Percentiles rank a stretch among this genome's conserved stretches.
Evolutionary conservation across 1,140 invertebrate genomes (phyloP).

Genomic region (Saxidomus purpurata): DNA sequence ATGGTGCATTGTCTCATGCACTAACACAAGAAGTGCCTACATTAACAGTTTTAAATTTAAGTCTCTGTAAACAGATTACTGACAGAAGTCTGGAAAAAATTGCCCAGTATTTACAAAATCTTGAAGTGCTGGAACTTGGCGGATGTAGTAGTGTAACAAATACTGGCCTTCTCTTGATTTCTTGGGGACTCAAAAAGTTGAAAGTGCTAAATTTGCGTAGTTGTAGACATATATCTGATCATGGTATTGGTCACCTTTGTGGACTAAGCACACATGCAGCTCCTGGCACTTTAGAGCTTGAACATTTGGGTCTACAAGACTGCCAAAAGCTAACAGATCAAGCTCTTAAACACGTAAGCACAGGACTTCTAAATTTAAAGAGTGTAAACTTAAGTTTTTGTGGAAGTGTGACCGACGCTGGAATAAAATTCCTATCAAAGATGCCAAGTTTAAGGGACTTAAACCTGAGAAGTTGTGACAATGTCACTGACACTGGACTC

Average conservation of each 20-base stretch:
- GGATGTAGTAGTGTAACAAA: conserved; percentile 97
- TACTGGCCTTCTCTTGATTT: conserved; percentile 93
- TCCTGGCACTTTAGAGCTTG: conserved; percentile 89
- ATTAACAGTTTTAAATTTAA: conserved; percentile 94
- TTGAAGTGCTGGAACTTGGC: conserved; percentile 95
- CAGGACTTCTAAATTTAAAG: conserved; percentile 92
- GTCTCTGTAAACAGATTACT: conserved; percentile 97
- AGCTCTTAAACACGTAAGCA: conserved; percentile 93
- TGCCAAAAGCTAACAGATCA: conserved; percentile 97
- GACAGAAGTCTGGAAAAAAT: conserved; percentile 94
- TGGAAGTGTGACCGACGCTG: conserved; percentile 96
- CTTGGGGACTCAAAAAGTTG: conserved; percentile 94
- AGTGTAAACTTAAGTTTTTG: conserved; percentile 97
- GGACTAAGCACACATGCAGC: conserved; percentile 90
- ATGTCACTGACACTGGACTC: conserved; percentile 96
- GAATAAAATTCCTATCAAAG: conserved; percentile 94
- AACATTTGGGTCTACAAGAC: conserved; percentile 96
- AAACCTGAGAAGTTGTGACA: conserved; percentile 97
- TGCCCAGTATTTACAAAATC: conserved; percentile 94
- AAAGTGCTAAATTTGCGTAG: conserved; percentile 95
- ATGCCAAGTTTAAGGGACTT: conserved; percentile 94
- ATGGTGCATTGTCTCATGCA: conserved; percentile 93
- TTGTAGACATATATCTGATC: conserved; percentile 96
- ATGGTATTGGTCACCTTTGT: conserved; percentile 94
- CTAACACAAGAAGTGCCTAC: conserved; percentile 91